Percentiles rank a stretch among this genome's conserved stretches.
phyloP scores from a whole-genome alignment of 2,113 vertebrate genomes.

The Onychostruthus taczanowskii region DNA sequence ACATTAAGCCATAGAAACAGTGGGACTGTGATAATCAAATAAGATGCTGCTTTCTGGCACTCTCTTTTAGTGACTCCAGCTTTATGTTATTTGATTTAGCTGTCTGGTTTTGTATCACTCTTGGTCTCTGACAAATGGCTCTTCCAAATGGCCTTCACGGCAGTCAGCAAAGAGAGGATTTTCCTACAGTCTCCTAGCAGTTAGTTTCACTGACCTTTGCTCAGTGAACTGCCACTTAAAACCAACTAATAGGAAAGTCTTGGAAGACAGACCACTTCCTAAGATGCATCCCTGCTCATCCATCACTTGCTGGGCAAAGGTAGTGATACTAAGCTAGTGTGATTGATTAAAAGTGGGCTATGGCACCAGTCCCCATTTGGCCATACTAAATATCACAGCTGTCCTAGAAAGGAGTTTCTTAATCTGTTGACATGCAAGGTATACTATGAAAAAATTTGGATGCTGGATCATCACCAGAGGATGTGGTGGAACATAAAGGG shows the following conservation, averaged over 20 bases:
- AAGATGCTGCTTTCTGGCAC: not conserved
- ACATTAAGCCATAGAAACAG: not conserved
- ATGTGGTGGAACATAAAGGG: not conserved
- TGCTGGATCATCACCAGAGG: not conserved
- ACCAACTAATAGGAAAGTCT: not conserved
- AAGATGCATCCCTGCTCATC: not conserved
- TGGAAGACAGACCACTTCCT: not conserved
- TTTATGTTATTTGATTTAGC: not conserved
- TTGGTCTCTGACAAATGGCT: not conserved
- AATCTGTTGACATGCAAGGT: not conserved
- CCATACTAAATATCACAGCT: not conserved
- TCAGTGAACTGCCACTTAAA: not conserved
- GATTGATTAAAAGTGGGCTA: not conserved
- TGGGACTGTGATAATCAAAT: not conserved
- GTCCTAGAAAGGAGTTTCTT: not conserved
- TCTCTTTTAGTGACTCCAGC: not conserved
- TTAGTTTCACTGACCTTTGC: not conserved
- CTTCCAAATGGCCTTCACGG: not conserved
- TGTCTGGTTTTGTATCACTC: not conserved
- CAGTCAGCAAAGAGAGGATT: not conserved
- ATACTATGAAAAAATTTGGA: not conserved
- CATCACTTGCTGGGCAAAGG: not conserved
- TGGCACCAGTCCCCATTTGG: not conserved
- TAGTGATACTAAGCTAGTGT: not conserved
- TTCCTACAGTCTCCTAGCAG: not conserved